These are phyloP conservation scores for Echinometra lucunter DNA, from an alignment of 53 echinoderm and acorn worm species.

Conservation along the genomic window DNA sequence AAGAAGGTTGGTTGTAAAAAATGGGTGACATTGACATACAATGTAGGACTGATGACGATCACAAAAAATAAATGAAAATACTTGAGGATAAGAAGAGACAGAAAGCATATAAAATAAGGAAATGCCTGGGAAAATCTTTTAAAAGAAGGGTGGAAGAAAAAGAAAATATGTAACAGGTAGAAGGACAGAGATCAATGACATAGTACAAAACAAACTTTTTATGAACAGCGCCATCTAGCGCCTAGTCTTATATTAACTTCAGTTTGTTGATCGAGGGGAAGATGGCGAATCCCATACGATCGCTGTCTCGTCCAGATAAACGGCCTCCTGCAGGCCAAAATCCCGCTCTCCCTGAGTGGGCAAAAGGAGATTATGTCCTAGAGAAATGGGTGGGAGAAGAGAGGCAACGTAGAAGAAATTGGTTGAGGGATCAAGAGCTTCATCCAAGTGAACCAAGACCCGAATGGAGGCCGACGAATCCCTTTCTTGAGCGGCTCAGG, in stretches of 20 bases:
- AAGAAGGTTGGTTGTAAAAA: too few species aligned
- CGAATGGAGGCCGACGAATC: constrained; percentile 61
- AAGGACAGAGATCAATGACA: too few species aligned
- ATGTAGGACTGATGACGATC: too few species aligned
- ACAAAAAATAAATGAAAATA: too few species aligned
- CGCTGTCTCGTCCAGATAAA: constrained; percentile 78
- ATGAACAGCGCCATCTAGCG: constrained; percentile 15
- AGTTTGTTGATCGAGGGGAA: neutral
- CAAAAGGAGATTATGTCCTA: constrained; percentile 92
- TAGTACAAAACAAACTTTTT: too few species aligned
- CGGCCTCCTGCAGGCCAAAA: constrained; percentile 92
- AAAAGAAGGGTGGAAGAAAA: too few species aligned
- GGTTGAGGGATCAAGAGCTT: constrained; percentile 90
- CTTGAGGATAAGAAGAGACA: too few species aligned
- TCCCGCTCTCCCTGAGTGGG: constrained; percentile 87
- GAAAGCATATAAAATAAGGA: too few species aligned
- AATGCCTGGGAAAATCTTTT: too few species aligned
- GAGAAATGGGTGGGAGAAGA: constrained; percentile 92
- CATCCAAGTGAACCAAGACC: constrained; percentile 82
- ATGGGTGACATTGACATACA: neutral
- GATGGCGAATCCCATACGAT: constrained; percentile 87
- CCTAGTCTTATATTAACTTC: neutral
- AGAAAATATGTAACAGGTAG: too few species aligned
- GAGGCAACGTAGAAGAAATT: constrained; percentile 85
- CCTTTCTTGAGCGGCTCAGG: constrained; percentile 67